These are phyloP conservation scores for Pogonognathellus flavescens DNA, from an alignment of 1,140 invertebrate species.

Conservation along the genomic window DNA sequence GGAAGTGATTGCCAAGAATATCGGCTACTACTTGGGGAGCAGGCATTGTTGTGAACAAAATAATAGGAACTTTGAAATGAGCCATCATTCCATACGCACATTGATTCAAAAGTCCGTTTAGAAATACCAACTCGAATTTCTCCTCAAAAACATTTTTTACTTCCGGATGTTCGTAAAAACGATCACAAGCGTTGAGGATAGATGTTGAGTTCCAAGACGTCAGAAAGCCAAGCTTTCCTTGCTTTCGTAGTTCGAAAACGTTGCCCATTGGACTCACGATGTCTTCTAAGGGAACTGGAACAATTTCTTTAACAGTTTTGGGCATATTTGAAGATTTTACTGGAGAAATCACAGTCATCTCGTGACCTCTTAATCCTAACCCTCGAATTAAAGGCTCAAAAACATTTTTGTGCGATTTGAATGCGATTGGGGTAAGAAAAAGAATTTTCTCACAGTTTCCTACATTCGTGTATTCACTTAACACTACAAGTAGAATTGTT, in stretches of 20 bases:
- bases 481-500: background rate
- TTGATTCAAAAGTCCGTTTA: constrained; percentile 56
- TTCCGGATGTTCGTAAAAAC: constrained; percentile 25
- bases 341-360: constrained; percentile 1
- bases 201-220: background rate
- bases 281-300: background rate
- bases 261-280: background rate
- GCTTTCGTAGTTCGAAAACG: background rate
- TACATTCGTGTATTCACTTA: background rate
- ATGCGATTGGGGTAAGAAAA: constrained; percentile 71
- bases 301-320: background rate
- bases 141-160: constrained; percentile 39
- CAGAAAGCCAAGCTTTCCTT: constrained; percentile 38
- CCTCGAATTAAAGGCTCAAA: constrained; percentile 69
- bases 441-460: constrained; percentile 58
- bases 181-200: background rate
- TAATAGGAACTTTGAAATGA: constrained; percentile 47
- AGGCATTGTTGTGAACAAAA: constrained; percentile 51
- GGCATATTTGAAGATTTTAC: background rate
- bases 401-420: constrained; percentile 75
- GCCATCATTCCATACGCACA: constrained; percentile 22
- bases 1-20: constrained; percentile 32
- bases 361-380: constrained; percentile 54
- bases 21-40: constrained; percentile 41
- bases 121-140: constrained; percentile 57